Base-by-base conservation (phyloP, 2,113 vertebrate species). In the Myotis davidii region DNA sequence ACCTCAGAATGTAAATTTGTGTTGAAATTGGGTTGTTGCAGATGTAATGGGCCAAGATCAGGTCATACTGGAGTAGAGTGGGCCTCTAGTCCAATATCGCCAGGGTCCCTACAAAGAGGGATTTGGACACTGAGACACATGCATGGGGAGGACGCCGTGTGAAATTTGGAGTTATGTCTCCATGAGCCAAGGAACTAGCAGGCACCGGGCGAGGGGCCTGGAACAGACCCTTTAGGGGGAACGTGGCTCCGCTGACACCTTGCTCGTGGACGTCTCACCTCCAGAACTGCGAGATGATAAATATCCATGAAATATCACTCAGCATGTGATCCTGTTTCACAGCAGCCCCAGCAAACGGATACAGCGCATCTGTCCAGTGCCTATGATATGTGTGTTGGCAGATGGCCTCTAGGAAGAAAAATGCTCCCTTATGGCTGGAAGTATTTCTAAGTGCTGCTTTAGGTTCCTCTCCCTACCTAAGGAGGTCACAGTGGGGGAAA, bases 181-280 rank as follows among this genome's bases (percentile, higher is more conserved):
- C 27, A 5, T 10, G 8, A 17, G 6, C 29, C 18, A 16, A n/a
- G 89, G 10, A 69, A 2, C 21, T 6, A 5, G 5, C 65, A n/a
- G 11, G 16, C 0, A 0, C 21, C 21, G 17, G 56, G 56, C 16
- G 25, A 32, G 59, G 5, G 0, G 23, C 52, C 27, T 23, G 21
- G 39, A 17, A 34, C 5, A 1, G 56, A 64, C 42, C 9, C 48
- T 56, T 52, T 27, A 0, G 14, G 48, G 34, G 73, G 8, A 54
- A 9, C 0, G 0, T 0, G 52, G 20, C 25, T 34, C 18, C 10
- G 10, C 25, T 0, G 4, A 77, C 25, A 48, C n/a, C 59, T 84
- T 12, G 17, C 14, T 48, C 74, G 39, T 70, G 69, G 42, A 32
- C 59, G 77, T 64, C 10, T n/a, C 27, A 5, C 67, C 50, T 86